Evolutionary conservation across 2,888 invertebrate species (phyloP).

Genomic region (Torymus auratus): DNA sequence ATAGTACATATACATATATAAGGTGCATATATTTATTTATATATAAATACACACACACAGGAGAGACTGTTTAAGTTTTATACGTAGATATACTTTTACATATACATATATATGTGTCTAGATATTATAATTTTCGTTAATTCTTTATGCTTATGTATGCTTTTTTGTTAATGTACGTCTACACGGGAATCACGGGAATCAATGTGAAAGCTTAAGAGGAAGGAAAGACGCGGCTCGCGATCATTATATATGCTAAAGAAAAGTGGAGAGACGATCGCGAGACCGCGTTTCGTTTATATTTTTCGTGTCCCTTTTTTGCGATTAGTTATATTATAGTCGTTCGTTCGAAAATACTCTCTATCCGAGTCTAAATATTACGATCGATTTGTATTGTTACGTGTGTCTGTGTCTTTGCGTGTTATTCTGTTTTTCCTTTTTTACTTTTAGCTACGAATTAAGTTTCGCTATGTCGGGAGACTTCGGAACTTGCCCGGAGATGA

Average conservation of each 20-base stretch:
- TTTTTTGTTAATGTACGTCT: constrained; percentile 1
- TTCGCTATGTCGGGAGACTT: constrained; percentile 14
- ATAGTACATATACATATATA: background rate
- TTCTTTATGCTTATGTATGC: constrained; percentile 6
- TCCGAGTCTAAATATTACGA: constrained; percentile 24
- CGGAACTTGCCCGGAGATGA: constrained; percentile 12
- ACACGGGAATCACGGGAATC: constrained; percentile 10
- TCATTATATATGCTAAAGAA: background rate
- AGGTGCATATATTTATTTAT: background rate
- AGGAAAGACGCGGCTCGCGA: constrained; percentile 26
- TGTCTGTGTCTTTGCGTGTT: background rate
- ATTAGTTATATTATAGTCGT: constrained; percentile 13
- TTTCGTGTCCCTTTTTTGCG: constrained; percentile 5
- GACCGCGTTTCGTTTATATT: background rate
- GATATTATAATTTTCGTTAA: background rate
- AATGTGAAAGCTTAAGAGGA: constrained; percentile 32
- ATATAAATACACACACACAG: constrained; percentile 4
- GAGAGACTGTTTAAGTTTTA: constrained; percentile 29
- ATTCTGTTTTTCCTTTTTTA: constrained; percentile 2
- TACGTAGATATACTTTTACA: constrained; percentile 6
- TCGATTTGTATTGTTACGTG: background rate
- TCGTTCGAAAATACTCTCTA: constrained; percentile 8
- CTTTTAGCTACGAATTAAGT: background rate
- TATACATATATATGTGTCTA: constrained; percentile 17
- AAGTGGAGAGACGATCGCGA: background rate